Percentiles rank a stretch among this genome's conserved stretches.
phyloP scores from a whole-genome alignment of 2,113 vertebrate species.

The Sorex araneus region DNA sequence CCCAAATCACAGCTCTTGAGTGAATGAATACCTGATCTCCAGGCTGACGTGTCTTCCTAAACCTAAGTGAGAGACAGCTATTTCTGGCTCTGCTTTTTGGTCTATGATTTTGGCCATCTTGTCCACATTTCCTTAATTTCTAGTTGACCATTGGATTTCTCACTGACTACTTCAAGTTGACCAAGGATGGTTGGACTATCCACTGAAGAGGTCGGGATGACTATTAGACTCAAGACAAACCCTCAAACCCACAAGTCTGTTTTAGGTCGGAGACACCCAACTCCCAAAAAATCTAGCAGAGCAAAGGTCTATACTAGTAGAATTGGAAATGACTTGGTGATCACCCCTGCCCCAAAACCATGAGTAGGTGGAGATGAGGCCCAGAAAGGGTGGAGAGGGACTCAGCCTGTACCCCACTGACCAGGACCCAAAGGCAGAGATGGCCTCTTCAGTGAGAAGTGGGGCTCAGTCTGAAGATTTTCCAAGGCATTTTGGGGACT shows the following conservation, averaged over 20 bases:
- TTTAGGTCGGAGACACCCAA: constrained; percentile 6
- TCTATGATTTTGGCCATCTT: constrained; percentile 37
- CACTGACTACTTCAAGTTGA: neutral
- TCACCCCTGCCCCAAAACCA: neutral
- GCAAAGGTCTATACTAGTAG: neutral
- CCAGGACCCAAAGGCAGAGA: neutral
- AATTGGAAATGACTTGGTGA: neutral
- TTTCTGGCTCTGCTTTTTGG: constrained; percentile 62
- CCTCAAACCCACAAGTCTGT: constrained; percentile 10
- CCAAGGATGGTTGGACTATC: no score
- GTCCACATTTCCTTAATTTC: constrained; percentile 4
- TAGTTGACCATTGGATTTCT: neutral
- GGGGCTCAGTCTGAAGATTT: constrained; percentile 16
- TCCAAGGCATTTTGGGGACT: neutral
- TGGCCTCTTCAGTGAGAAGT: neutral
- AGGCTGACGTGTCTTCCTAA: neutral
- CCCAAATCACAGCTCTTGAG: constrained; percentile 22
- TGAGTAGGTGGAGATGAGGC: neutral
- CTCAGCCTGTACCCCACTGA: neutral
- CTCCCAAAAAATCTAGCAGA: neutral
- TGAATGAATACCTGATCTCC: neutral
- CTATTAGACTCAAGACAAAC: neutral
- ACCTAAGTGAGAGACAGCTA: constrained; percentile 30
- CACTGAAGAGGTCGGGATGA: constrained; percentile 33
- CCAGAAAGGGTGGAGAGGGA: neutral